Percentiles rank a stretch among this genome's conserved stretches.
Conservation (phyloP, 2,113 vertebrate genomes). For the Gobio gobio region DNA sequence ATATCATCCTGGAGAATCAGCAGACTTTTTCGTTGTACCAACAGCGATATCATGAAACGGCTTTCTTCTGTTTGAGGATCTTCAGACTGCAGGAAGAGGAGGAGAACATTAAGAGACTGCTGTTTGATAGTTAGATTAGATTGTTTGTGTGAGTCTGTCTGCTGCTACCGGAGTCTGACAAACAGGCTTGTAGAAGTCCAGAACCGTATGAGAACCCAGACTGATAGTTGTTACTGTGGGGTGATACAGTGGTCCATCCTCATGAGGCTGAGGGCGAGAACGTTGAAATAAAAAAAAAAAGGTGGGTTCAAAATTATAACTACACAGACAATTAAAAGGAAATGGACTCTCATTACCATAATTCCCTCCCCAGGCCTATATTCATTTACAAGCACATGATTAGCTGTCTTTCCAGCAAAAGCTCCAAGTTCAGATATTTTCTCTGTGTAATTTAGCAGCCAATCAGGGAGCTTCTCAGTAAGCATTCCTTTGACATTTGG, state of each 20-base stretch:
- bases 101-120: not conserved
- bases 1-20: conserved; percentile 82
- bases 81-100: conserved; percentile 30
- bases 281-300: not conserved
- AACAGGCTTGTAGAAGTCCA: conserved; percentile 85
- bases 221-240: conserved; percentile 89
- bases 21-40: conserved; percentile 83
- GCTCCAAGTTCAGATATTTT: conserved; percentile 81
- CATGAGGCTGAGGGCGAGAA: conserved; percentile 79
- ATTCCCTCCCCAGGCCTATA: conserved; percentile 88
- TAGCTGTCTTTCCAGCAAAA: conserved; percentile 82
- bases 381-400: conserved; percentile 90
- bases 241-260: conserved; percentile 88
- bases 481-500: conserved; percentile 87
- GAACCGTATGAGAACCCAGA: conserved; percentile 86
- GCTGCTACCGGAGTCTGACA: conserved; percentile 54
- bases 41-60: conserved; percentile 78
- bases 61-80: conserved; percentile 73
- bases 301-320: not conserved
- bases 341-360: conserved; percentile 73
- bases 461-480: conserved; percentile 82
- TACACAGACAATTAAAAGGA: not conserved
- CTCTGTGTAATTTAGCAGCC: conserved; percentile 81
- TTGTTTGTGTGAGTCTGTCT: not conserved
- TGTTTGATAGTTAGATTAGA: not conserved